Evolutionary conservation across 2,888 invertebrate species (phyloP).

Genomic region (Eilema caniola): DNA sequence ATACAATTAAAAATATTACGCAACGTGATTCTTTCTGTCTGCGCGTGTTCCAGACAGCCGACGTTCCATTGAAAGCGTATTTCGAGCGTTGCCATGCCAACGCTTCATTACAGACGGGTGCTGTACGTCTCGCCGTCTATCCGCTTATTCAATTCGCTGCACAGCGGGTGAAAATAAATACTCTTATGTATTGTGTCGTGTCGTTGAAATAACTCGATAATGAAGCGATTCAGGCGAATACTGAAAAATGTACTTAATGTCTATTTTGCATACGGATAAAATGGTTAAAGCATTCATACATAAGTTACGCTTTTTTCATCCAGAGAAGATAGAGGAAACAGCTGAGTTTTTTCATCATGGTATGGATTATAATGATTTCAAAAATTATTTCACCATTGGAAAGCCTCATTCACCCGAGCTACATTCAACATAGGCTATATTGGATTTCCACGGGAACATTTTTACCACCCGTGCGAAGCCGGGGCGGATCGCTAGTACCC

Average conservation of each 20-base stretch:
- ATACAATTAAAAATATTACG: slow-evolving; percentile 3
- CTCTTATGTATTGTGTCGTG: background rate
- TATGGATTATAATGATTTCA: too few species aligned
- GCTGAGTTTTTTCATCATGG: too few species aligned
- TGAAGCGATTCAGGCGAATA: background rate
- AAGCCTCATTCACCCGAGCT: too few species aligned
- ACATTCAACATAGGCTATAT: too few species aligned
- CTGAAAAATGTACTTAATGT: background rate
- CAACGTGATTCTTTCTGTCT: background rate
- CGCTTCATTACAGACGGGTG: slow-evolving; percentile 40
- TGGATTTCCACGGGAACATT: too few species aligned
- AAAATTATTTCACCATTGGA: too few species aligned
- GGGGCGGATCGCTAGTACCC: too few species aligned
- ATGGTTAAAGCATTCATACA: too few species aligned
- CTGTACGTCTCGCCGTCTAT: slow-evolving; percentile 36
- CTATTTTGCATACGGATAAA: background rate
- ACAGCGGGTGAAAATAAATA: slow-evolving; percentile 25
- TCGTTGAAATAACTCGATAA: slow-evolving; percentile 9
- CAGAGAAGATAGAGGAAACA: too few species aligned
- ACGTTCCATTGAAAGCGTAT: slow-evolving; percentile 35
- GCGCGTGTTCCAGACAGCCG: slow-evolving; percentile 5
- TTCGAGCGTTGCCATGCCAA: slow-evolving; percentile 47
- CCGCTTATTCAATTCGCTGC: slow-evolving; percentile 49
- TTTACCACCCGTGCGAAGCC: too few species aligned
- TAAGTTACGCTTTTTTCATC: too few species aligned